Conservation (phyloP, 2,888 invertebrate species). For the Agriopis marginaria region DNA sequence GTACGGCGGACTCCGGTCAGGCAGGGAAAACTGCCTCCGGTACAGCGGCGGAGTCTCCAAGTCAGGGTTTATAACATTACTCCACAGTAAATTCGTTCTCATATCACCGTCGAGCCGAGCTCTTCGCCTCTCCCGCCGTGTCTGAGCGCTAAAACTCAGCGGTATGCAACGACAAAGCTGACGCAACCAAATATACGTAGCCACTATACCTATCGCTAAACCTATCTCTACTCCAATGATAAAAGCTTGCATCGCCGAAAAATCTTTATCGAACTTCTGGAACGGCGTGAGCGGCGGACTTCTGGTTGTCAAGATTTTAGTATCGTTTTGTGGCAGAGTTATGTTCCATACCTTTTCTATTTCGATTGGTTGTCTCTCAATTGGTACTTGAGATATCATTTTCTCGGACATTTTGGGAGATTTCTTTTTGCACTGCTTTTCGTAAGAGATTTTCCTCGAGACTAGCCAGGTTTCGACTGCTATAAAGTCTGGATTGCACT, state of each 20-base stretch:
- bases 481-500: slow-evolving; percentile 81
- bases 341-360: slow-evolving; percentile 76
- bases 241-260: slow-evolving; percentile 78
- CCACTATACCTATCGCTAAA: slow-evolving; percentile 74
- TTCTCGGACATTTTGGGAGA: slow-evolving; percentile 84
- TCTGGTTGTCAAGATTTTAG: slow-evolving; percentile 47
- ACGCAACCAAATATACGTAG: slow-evolving; percentile 77
- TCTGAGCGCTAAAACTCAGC: slow-evolving; percentile 58
- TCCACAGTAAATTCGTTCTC: slow-evolving; percentile 76
- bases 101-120: slow-evolving; percentile 68
- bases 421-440: slow-evolving; percentile 76
- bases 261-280: slow-evolving; percentile 75
- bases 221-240: slow-evolving; percentile 78
- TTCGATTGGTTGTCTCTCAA: slow-evolving; percentile 71
- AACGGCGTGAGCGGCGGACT: slow-evolving; percentile 64
- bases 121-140: slow-evolving; percentile 59
- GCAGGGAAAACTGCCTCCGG: slow-evolving; percentile 68
- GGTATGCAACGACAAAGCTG: slow-evolving; percentile 67
- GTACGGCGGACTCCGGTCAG: slow-evolving; percentile 65
- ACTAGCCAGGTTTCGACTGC: slow-evolving; percentile 75
- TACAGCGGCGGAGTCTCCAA: slow-evolving; percentile 76
- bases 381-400: slow-evolving; percentile 80
- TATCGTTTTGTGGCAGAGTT: slow-evolving; percentile 55
- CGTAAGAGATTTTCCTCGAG: slow-evolving; percentile 72
- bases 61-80: slow-evolving; percentile 67